phyloP scores from a whole-genome alignment of 2,113 vertebrate genomes.

The Haliaeetus leucogaster region DNA sequence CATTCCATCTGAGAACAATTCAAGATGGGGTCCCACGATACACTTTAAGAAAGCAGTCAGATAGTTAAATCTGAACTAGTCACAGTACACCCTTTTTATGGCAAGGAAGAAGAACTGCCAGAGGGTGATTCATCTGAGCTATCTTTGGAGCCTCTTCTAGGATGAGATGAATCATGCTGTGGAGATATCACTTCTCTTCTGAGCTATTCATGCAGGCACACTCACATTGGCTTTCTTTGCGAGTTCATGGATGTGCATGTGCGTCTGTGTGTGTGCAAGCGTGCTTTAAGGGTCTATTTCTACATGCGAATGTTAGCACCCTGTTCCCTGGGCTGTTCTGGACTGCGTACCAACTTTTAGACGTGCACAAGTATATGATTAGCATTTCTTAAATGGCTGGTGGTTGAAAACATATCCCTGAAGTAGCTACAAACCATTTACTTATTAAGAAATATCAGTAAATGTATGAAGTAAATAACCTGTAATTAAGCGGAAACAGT shows the following conservation, averaged over 20 bases:
- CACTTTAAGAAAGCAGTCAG: neutral
- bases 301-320: neutral
- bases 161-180: neutral
- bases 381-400: neutral
- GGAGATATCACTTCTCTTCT: neutral
- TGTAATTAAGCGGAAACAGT: neutral
- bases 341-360: neutral
- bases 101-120: neutral
- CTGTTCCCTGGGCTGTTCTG: neutral
- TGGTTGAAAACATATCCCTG: neutral
- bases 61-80: neutral
- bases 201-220: neutral
- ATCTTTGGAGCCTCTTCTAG: neutral
- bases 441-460: neutral
- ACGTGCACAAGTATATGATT: neutral
- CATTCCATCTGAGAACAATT: neutral
- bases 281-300: neutral
- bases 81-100: neutral
- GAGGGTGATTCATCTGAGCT: neutral
- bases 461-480: neutral
- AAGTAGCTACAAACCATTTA: neutral
- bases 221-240: neutral
- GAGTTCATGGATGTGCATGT: accelerated
- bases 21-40: neutral
- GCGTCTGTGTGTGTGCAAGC: accelerated